These are phyloP conservation scores for Lycaon pictus DNA, from an alignment of 2,113 vertebrate genomes.

Conservation along the genomic window DNA sequence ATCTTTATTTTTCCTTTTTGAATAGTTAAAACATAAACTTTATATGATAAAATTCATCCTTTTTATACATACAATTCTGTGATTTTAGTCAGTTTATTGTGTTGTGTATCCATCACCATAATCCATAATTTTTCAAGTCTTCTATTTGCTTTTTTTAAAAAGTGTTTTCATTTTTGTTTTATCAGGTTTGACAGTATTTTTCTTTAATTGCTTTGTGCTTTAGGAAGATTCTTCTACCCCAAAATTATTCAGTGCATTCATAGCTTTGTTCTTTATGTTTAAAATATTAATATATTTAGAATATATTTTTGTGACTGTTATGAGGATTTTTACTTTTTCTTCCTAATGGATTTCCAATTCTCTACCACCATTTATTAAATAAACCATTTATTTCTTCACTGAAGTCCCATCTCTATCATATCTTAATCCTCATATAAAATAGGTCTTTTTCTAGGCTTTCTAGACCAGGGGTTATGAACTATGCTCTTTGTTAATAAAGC, in stretches of 20 bases:
- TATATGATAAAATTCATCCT: not conserved
- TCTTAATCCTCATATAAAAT: constrained; percentile 19
- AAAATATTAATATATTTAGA: constrained; percentile 6
- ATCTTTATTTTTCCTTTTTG: not conserved
- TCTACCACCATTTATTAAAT: constrained; percentile 24
- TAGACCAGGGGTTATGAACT: not conserved
- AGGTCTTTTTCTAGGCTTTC: not conserved
- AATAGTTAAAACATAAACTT: not conserved
- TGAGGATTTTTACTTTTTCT: constrained; percentile 24
- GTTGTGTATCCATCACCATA: not conserved
- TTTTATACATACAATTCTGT: not conserved
- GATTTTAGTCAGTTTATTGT: not conserved
- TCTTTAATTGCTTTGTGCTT: not conserved
- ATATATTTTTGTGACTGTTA: not conserved
- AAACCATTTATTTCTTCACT: not conserved
- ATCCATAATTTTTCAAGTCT: constrained; percentile 9
- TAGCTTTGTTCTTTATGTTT: constrained; percentile 3
- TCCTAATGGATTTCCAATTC: not conserved
- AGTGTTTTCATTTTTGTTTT: constrained; percentile 3
- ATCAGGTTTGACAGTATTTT: not conserved
- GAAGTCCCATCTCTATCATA: not conserved
- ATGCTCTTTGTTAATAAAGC: constrained; percentile 1
- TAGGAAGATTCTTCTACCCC: not conserved
- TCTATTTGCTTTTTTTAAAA: not conserved
- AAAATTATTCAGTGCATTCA: not conserved